Evolutionary conservation across 2,888 invertebrate species (phyloP).

Genomic region (Hydrotaea cyrtoneurina): DNA sequence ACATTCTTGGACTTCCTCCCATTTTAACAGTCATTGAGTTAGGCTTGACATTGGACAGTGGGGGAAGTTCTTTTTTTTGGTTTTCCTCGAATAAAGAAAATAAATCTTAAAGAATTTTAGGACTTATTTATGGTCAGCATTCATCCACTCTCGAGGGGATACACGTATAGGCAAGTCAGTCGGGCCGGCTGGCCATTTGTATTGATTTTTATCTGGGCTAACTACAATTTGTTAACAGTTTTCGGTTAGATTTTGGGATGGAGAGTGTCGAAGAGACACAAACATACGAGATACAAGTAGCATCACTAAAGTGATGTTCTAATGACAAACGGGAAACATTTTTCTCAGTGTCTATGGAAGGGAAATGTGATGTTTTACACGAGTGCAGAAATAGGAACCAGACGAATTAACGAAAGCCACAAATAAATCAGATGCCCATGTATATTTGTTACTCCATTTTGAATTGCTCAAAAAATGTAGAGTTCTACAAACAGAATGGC

Average conservation of each 20-base stretch:
- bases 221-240: conserved; percentile 25
- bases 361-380: too few relatives aligned
- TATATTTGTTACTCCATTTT: too few relatives aligned
- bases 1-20: conserved; percentile 27
- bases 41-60: neutral
- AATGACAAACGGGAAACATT: neutral
- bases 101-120: conserved; percentile 31
- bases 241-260: neutral
- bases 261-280: too few relatives aligned
- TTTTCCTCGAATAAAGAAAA: neutral
- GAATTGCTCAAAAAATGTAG: too few relatives aligned
- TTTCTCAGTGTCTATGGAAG: too few relatives aligned
- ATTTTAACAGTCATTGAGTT: too few relatives aligned
- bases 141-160: neutral
- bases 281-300: neutral
- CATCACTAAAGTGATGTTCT: neutral
- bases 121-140: conserved; percentile 28
- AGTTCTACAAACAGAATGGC: too few relatives aligned
- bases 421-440: too few relatives aligned
- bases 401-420: too few relatives aligned
- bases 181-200: conserved; percentile 12
- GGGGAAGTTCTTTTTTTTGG: neutral
- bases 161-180: neutral
- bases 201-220: conserved; percentile 18
- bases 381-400: too few relatives aligned